A percentile compares a stretch with the other conserved stretches of the same genome.
These are phyloP conservation scores for Clinocottus analis DNA, from an alignment of 2,113 vertebrate genomes.

Conservation along the genomic window DNA sequence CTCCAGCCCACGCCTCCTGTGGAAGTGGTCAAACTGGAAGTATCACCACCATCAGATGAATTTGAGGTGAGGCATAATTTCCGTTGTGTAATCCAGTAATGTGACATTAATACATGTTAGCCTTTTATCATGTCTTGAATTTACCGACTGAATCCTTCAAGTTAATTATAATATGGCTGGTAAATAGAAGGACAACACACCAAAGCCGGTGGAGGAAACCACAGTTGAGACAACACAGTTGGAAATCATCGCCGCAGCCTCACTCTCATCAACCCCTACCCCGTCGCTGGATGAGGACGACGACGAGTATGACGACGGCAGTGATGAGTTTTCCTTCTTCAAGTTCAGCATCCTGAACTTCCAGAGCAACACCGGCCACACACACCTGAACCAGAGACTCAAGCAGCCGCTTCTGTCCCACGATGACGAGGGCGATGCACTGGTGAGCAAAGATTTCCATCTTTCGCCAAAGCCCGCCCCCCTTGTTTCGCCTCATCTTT, in stretches of 20 bases:
- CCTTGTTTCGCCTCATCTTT: background rate
- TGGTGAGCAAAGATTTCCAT: constrained; percentile 78
- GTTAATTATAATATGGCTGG: background rate
- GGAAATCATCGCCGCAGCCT: background rate
- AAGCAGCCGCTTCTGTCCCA: constrained; percentile 89
- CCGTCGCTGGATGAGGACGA: constrained; percentile 70
- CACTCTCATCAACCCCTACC: background rate
- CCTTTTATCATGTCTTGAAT: constrained; percentile 38
- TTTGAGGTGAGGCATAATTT: constrained; percentile 80
- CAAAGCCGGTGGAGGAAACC: background rate
- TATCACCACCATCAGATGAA: constrained; percentile 65
- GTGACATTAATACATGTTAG: background rate
- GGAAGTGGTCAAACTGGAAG: constrained; percentile 76
- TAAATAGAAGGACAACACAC: background rate
- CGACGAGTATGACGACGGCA: constrained; percentile 84
- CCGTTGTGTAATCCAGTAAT: background rate
- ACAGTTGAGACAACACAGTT: background rate
- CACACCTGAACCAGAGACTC: constrained; percentile 83
- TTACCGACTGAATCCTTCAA: background rate
- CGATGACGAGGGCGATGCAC: constrained; percentile 87
- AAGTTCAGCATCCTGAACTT: constrained; percentile 90
- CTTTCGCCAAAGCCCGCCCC: constrained; percentile 2
- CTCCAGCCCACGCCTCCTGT: constrained; percentile 78
- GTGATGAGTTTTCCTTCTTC: constrained; percentile 86
- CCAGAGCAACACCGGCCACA: constrained; percentile 85